Conservation (phyloP, 2,113 vertebrate species). For the Aphyosemion australe region DNA sequence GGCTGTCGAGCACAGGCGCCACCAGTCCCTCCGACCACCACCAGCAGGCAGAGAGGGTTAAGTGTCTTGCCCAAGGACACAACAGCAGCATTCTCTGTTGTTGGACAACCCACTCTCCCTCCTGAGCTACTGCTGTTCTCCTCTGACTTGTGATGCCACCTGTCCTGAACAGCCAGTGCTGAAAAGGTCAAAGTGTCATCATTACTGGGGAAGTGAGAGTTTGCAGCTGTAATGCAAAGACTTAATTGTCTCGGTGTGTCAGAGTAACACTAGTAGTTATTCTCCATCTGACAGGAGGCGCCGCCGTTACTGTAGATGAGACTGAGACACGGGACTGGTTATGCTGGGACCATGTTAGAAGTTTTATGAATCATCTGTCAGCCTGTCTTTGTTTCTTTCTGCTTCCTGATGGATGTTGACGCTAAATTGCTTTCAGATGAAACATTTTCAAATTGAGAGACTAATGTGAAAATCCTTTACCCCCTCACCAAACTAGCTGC, state of each 20-base stretch:
- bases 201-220: constrained; percentile 46
- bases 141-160: constrained; percentile 45
- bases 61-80: too few species aligned
- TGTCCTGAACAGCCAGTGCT: constrained; percentile 37
- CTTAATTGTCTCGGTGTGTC: constrained; percentile 41
- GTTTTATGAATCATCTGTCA: background rate
- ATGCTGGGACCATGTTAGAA: background rate
- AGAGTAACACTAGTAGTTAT: constrained; percentile 2
- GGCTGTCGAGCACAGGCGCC: too few species aligned
- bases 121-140: constrained; percentile 49
- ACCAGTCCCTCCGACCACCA: too few species aligned
- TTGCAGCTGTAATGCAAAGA: constrained; percentile 52
- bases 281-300: background rate
- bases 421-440: too few species aligned
- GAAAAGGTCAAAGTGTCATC: constrained; percentile 67
- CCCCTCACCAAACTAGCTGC: too few species aligned
- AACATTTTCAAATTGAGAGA: too few species aligned
- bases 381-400: background rate
- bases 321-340: constrained; percentile 1
- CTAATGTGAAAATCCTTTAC: too few species aligned
- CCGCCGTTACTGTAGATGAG: constrained; percentile 1
- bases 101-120: too few species aligned
- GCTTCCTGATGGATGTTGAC: background rate
- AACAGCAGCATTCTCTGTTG: too few species aligned
- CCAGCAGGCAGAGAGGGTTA: too few species aligned